These are phyloP conservation scores for Origma solitaria DNA, from an alignment of 2,113 vertebrate species.

Conservation along the genomic window DNA sequence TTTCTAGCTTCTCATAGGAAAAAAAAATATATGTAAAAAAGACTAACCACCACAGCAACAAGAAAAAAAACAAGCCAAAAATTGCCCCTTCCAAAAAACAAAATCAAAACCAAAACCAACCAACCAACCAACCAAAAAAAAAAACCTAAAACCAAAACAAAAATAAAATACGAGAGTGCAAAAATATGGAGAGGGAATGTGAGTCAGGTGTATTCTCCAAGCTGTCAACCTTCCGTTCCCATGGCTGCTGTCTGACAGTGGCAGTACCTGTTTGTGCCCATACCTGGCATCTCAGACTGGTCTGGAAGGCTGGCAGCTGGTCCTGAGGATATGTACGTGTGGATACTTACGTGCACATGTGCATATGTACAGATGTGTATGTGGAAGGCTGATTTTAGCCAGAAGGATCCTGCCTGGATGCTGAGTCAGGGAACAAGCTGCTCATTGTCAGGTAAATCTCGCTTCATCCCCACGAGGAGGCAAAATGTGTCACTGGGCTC, in stretches of 20 bases:
- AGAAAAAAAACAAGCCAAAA: background rate
- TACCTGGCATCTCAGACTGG: background rate
- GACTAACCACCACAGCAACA: background rate
- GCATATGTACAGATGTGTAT: rapidly evolving
- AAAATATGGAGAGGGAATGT: background rate
- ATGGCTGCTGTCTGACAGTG: rapidly evolving
- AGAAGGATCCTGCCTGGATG: background rate
- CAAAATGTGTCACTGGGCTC: background rate
- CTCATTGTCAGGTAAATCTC: background rate
- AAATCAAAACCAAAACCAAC: background rate
- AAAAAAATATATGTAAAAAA: background rate
- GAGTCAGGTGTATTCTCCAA: background rate
- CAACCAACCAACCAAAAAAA: background rate
- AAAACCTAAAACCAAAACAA: background rate
- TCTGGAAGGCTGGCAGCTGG: background rate
- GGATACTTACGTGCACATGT: background rate
- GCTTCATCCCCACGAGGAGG: background rate
- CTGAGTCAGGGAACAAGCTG: background rate
- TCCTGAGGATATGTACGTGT: background rate
- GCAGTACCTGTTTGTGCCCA: background rate
- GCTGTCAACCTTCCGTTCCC: background rate
- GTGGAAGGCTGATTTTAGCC: background rate
- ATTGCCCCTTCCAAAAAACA: background rate
- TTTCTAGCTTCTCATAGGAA: background rate
- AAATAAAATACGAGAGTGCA: background rate